Conservation (phyloP, 2,888 invertebrate genomes). For the Drosophila infuscata region DNA sequence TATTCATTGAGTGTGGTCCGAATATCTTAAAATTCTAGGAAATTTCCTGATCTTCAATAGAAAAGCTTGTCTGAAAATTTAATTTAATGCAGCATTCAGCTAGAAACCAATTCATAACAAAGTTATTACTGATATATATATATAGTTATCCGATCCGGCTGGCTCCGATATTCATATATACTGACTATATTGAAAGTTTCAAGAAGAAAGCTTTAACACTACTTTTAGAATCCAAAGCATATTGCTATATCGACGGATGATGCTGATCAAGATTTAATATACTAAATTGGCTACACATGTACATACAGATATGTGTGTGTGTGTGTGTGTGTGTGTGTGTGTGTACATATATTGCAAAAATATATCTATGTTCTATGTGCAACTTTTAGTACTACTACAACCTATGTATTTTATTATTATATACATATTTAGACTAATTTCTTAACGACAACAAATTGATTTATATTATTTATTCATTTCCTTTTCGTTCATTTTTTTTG, state of each 20-base stretch:
- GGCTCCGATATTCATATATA: neutral
- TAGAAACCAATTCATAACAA: neutral
- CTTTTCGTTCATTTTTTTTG: slow-evolving; percentile 67
- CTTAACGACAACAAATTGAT: slow-evolving; percentile 68
- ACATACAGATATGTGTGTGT: slow-evolving; percentile 5
- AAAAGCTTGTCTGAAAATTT: neutral
- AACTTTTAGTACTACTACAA: slow-evolving; percentile 19
- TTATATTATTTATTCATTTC: slow-evolving; percentile 72
- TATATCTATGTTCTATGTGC: slow-evolving; percentile 21
- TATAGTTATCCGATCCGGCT: neutral
- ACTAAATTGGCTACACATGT: neutral
- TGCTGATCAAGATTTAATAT: neutral
- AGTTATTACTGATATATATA: neutral
- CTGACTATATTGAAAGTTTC: neutral
- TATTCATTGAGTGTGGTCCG: neutral
- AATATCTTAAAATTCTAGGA: neutral
- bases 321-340: slow-evolving; percentile 26
- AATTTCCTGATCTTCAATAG: neutral
- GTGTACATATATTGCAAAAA: slow-evolving; percentile 28
- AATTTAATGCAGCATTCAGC: neutral
- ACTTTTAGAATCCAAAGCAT: no score
- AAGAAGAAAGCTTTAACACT: neutral
- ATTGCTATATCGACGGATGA: no score
- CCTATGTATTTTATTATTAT: slow-evolving; percentile 44
- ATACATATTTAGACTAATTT: slow-evolving; percentile 57